Conservation (phyloP, 2,113 vertebrate species). For the Oryctolagus cuniculus region DNA sequence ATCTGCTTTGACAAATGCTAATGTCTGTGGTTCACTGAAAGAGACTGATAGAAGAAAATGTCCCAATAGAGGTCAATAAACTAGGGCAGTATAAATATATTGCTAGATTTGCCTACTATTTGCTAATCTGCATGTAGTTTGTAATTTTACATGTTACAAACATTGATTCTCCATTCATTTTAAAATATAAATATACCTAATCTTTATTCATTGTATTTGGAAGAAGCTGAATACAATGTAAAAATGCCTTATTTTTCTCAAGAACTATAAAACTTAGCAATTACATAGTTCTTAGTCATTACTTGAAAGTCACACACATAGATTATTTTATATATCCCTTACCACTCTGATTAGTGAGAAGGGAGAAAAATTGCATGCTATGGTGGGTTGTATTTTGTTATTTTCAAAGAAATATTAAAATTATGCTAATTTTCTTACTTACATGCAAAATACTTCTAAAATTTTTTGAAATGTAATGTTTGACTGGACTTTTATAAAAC, state of each 20-base stretch:
- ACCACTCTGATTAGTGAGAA: conserved; percentile 6
- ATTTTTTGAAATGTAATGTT: background rate
- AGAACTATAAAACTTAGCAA: background rate
- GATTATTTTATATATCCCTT: background rate
- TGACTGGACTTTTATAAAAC: background rate
- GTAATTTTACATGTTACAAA: conserved; percentile 6
- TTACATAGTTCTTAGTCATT: conserved; percentile 19
- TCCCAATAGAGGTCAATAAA: conserved; percentile 30
- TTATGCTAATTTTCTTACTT: background rate
- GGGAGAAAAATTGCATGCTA: background rate
- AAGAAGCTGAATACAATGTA: conserved; percentile 4
- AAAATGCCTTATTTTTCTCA: conserved; percentile 1
- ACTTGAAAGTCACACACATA: background rate
- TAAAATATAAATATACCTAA: conserved; percentile 23
- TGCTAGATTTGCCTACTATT: background rate
- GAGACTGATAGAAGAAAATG: background rate
- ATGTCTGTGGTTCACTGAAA: background rate
- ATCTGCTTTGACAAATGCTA: conserved; percentile 3
- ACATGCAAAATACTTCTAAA: background rate
- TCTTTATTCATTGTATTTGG: background rate
- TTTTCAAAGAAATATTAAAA: conserved; percentile 23
- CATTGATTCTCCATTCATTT: background rate
- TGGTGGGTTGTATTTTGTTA: background rate
- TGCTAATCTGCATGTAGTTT: conserved; percentile 28
- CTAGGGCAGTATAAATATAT: conserved; percentile 45